Percentiles rank a stretch among this genome's conserved stretches.
Evolutionary conservation across 2,888 invertebrate species (phyloP).

Genomic region (Strigamia crassipes): DNA sequence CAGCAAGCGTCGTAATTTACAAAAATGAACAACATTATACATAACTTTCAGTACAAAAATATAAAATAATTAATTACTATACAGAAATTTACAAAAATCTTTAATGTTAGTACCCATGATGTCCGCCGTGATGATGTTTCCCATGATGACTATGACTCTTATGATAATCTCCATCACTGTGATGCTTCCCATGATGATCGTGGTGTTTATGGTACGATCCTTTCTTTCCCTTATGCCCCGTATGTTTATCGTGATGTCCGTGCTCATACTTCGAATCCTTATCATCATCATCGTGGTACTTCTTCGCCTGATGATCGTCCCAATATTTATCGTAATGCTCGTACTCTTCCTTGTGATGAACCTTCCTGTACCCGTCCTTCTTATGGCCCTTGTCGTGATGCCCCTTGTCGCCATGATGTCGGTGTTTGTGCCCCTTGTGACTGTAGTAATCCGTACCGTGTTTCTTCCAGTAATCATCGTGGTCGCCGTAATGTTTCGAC

Average conservation of each 20-base stretch:
- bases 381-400: conserved; percentile 78
- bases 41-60: too few relatives aligned
- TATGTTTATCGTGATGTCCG: conserved; percentile 50
- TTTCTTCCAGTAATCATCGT: conserved; percentile 45
- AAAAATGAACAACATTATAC: too few relatives aligned
- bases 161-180: conserved; percentile 41
- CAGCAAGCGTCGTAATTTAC: too few relatives aligned
- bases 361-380: conserved; percentile 71
- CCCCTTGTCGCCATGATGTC: conserved; percentile 64
- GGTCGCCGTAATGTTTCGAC: conserved; percentile 62
- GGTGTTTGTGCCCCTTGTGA: conserved; percentile 64
- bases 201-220: conserved; percentile 45
- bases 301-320: conserved; percentile 47
- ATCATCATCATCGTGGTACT: conserved; percentile 49
- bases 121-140: conserved; percentile 24
- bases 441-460: conserved; percentile 60
- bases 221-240: conserved; percentile 46
- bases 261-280: conserved; percentile 44
- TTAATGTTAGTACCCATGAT: not conserved
- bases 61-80: too few relatives aligned
- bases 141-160: conserved; percentile 8
- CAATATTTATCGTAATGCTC: conserved; percentile 65
- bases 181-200: conserved; percentile 47
- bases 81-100: not conserved
- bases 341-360: conserved; percentile 63